Conservation (phyloP, 2,113 vertebrate species). For the Gnathonemus longibarbis region DNA sequence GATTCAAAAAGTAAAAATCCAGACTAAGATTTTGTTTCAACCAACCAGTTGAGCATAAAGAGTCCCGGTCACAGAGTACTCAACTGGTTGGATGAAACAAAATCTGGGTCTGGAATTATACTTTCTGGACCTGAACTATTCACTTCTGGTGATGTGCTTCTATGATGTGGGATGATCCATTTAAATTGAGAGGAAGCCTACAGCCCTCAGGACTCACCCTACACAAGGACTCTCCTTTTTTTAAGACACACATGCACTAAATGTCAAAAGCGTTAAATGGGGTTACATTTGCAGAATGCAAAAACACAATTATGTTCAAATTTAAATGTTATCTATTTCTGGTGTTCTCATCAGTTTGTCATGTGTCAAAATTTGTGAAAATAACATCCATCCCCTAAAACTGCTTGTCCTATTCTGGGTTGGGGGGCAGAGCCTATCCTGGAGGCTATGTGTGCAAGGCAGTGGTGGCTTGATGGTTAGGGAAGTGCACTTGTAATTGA, state of each 20-base stretch:
- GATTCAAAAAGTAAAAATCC: neutral
- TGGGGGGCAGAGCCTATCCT: neutral
- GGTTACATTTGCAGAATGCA: neutral
- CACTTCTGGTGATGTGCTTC: neutral
- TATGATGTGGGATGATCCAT: neutral
- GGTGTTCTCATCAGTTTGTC: neutral
- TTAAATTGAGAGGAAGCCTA: neutral
- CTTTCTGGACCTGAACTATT: neutral
- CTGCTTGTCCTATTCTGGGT: no score
- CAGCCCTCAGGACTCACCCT: neutral
- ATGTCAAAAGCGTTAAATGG: neutral
- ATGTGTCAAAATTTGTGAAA: neutral
- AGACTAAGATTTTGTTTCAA: neutral
- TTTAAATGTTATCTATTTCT: neutral
- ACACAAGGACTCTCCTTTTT: no score
- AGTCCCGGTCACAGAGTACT: neutral
- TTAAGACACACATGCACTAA: neutral
- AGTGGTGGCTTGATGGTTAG: no score
- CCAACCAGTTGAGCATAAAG: neutral
- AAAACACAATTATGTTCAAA: neutral
- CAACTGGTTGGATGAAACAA: neutral
- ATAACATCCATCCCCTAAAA: neutral
- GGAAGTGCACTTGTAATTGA: no score
- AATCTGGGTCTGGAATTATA: neutral
- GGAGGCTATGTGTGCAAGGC: neutral